Evolutionary conservation across 2,888 invertebrate species (phyloP).

Genomic region (Platycnemis pennipes): DNA sequence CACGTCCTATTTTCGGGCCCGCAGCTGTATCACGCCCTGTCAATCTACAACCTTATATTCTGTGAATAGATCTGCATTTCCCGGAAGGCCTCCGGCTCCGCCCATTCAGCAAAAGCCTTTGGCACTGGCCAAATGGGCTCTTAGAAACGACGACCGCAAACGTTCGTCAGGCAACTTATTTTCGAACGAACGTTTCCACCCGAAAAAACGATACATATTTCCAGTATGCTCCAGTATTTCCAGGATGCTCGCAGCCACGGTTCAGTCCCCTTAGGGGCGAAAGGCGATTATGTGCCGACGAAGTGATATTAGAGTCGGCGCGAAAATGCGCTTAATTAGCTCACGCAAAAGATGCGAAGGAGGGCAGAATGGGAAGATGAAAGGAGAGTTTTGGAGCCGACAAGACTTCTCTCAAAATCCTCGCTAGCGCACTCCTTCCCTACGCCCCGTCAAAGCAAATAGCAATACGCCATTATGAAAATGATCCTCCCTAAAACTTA

Average conservation of each 20-base stretch:
- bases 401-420: not conserved
- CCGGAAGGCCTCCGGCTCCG: not conserved
- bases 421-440: not conserved
- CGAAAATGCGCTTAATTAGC: not conserved
- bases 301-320: not conserved
- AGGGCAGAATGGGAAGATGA: not conserved
- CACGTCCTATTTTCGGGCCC: not conserved
- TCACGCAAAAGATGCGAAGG: not conserved
- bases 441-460: not conserved
- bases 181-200: no score
- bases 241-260: no score
- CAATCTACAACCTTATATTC: slow-evolving; percentile 9
- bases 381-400: not conserved
- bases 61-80: not conserved
- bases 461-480: not conserved
- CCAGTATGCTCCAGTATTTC: no score
- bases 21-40: not conserved
- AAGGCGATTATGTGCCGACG: not conserved
- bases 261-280: not conserved
- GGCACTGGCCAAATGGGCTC: not conserved
- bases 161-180: not conserved
- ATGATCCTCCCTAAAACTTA: no score
- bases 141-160: not conserved
- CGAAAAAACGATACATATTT: no score
- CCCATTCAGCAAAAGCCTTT: not conserved